phyloP scores from a whole-genome alignment of 2,888 invertebrate species.

The Caradrina kadenii region DNA sequence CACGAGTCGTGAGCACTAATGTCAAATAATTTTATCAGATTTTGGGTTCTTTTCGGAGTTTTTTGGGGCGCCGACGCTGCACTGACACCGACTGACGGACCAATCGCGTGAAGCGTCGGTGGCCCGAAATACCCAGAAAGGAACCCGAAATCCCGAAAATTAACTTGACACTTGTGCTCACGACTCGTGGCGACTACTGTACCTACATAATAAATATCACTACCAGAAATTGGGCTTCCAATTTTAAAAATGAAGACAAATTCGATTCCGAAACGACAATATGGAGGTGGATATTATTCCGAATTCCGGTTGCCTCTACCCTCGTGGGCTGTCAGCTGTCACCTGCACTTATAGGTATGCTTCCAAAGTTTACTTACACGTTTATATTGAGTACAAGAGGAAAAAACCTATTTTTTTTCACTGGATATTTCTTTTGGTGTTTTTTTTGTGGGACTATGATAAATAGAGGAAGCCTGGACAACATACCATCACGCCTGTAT shows the following conservation, averaged over 20 bases:
- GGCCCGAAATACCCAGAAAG: too few relatives aligned
- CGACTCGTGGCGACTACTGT: too few relatives aligned
- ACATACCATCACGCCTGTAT: too few relatives aligned
- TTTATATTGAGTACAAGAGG: constrained; percentile 9
- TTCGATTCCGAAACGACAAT: constrained; percentile 26
- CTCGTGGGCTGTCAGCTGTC: constrained; percentile 44
- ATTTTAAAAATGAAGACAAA: constrained; percentile 29
- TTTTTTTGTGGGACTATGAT: constrained; percentile 1
- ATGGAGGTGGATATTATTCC: constrained; percentile 27
- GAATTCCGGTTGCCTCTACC: constrained; percentile 30
- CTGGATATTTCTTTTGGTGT: too few relatives aligned
- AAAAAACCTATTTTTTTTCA: constrained; percentile 1
- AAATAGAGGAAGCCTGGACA: background rate
- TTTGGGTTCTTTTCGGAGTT: too few relatives aligned
- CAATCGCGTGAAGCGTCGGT: too few relatives aligned
- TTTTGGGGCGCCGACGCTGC: too few relatives aligned
- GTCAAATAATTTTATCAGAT: too few relatives aligned
- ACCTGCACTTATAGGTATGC: constrained; percentile 32
- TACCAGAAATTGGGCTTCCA: constrained; percentile 4
- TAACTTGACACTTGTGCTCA: too few relatives aligned
- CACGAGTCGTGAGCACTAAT: too few relatives aligned
- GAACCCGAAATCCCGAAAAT: too few relatives aligned
- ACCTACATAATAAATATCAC: constrained; percentile 13
- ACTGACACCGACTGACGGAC: too few relatives aligned
- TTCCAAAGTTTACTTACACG: constrained; percentile 19